Base-by-base conservation (phyloP, 2,888 invertebrate species). In the Perdita meconis region DNA sequence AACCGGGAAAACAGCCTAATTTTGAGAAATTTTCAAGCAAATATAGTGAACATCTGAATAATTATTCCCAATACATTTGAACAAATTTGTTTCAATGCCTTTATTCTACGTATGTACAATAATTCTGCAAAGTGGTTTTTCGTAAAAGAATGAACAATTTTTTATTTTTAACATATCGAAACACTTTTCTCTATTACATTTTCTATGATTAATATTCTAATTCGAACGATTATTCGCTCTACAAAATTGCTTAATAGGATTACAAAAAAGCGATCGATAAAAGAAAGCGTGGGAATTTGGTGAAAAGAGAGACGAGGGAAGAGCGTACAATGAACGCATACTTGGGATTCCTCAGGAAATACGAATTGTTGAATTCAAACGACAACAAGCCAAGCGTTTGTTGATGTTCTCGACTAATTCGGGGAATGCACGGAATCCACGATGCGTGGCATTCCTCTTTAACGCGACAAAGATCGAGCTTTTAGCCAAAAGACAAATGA, bases 351-450 rank as follows among this genome's bases (percentile, higher is more conserved):
- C 71, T 34, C 6, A 47, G 71, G 19, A 59, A 71, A 71, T 71
- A 42, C 68, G 68, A 59, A 70, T 66, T 59, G 71, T 72, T 68
- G 59, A 68, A 67, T 72, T 72, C 42, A 57, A 51, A 36, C 71
- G 51, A 53, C 57, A 65, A 57, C 55, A 24, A 57, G 66, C 66
- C 30, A 34, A 30, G 22, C 30, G 70, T 68, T 68, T 71, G 59
- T 38, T 38, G 67, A 68, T 71, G 59, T 72, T 72, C 68, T 6
- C 19, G 36, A 44, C 42, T 72, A 51, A 72, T 59, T 57, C 26
- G 51, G 42, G 36, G 71, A 72, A 72, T 59, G 36, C 59, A 1
- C 24, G 42, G 42, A 53, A 71, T 57, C 13, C 51, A n/a, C 57
- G 16, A 19, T 42, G 59, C 24, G 13, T 26, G 51, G 36, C 56